Conservation (phyloP, 2,888 invertebrate species). For the Mongoloraphidia duomilia region DNA sequence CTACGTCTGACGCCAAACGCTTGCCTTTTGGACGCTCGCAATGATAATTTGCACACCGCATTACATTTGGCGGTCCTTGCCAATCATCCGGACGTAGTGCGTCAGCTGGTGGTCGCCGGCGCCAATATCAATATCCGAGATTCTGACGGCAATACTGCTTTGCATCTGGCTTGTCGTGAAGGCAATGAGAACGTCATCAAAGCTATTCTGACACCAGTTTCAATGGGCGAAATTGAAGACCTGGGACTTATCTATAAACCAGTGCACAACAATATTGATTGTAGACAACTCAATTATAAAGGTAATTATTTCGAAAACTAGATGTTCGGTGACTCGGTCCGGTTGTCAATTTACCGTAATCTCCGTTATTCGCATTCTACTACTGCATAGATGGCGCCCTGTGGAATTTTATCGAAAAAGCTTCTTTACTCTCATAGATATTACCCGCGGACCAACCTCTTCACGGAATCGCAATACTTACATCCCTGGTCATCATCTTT, state of each 20-base stretch:
- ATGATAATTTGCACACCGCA: conserved; percentile 58
- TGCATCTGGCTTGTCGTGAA: conserved; percentile 58
- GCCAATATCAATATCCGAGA: conserved; percentile 45
- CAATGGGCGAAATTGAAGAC: conserved; percentile 23
- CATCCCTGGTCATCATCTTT: too few relatives aligned
- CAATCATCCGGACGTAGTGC: conserved; percentile 49
- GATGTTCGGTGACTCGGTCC: too few relatives aligned
- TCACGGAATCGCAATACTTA: too few relatives aligned
- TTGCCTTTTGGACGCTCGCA: conserved; percentile 52
- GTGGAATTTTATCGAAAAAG: too few relatives aligned
- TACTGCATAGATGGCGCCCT: too few relatives aligned
- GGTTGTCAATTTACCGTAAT: too few relatives aligned
- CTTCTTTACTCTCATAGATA: too few relatives aligned
- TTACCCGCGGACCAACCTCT: too few relatives aligned
- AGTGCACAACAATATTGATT: too few relatives aligned
- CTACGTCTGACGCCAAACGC: conserved; percentile 58
- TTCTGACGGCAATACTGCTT: conserved; percentile 57
- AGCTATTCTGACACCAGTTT: conserved; percentile 48
- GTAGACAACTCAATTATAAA: too few relatives aligned
- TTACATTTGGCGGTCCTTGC: conserved; percentile 66
- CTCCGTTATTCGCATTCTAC: too few relatives aligned
- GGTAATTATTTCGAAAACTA: too few relatives aligned
- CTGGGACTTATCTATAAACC: background rate
- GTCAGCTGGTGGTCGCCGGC: conserved; percentile 58
- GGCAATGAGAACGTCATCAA: conserved; percentile 51